phyloP scores from a whole-genome alignment of 2,797 vertebrate genomes.

The Sebastes vulpes region DNA sequence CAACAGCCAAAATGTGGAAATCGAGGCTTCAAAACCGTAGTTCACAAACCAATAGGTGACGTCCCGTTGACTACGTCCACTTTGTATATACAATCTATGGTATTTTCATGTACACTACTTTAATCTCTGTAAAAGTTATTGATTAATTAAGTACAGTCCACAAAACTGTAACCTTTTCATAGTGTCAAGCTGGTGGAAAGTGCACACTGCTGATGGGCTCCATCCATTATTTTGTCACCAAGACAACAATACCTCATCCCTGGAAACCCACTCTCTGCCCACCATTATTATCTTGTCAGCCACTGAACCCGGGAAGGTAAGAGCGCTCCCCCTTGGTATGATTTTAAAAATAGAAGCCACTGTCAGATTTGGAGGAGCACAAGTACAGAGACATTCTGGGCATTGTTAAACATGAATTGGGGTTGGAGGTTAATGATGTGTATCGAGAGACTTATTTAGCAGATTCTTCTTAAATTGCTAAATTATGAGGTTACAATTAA shows the following conservation, averaged over 20 bases:
- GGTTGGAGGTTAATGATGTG: background rate
- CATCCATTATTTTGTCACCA: slow-evolving; percentile 63
- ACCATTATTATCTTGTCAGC: slow-evolving; percentile 74
- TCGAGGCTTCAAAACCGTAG: no score
- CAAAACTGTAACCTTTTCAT: background rate
- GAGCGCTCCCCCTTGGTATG: slow-evolving; percentile 43
- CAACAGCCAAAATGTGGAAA: no score
- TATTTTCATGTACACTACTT: background rate
- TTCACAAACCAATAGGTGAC: no score
- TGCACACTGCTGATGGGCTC: slow-evolving; percentile 28
- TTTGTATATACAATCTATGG: no score
- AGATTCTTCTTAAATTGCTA: background rate
- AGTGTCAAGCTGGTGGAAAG: slow-evolving; percentile 24
- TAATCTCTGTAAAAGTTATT: background rate
- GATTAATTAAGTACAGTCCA: background rate
- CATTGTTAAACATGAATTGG: slow-evolving; percentile 13
- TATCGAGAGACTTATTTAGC: background rate
- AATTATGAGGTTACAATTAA: slow-evolving; percentile 9
- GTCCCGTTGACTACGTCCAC: no score
- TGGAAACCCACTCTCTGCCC: slow-evolving; percentile 54
- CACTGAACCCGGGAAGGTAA: slow-evolving; percentile 53
- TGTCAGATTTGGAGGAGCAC: slow-evolving; percentile 20
- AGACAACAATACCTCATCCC: slow-evolving; percentile 59
- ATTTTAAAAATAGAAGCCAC: slow-evolving; percentile 46
- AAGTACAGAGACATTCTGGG: background rate